Conservation (phyloP, 2,888 invertebrate genomes). For the Hemicrepidius hirtus region DNA sequence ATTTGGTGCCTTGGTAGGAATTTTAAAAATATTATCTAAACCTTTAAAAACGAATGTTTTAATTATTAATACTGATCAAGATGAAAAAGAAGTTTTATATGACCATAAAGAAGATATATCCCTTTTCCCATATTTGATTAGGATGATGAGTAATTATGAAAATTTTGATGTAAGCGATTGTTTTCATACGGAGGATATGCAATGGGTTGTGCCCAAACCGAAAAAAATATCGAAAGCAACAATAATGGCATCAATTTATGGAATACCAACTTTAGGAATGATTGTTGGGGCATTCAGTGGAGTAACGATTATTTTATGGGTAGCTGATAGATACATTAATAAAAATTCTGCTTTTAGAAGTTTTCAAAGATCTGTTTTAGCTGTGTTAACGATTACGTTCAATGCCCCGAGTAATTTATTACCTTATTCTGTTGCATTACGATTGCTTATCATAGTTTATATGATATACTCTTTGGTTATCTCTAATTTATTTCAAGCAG, state of each 20-base stretch:
- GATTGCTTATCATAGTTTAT: background rate
- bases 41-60: too few relatives aligned
- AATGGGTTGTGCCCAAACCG: background rate
- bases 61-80: too few relatives aligned
- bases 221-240: background rate
- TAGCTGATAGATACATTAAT: too few relatives aligned
- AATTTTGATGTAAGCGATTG: background rate
- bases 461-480: background rate
- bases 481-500: background rate
- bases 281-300: background rate
- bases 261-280: background rate
- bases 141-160: too few relatives aligned
- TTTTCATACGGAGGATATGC: background rate
- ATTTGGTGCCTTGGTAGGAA: too few relatives aligned
- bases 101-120: too few relatives aligned
- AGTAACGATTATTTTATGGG: background rate
- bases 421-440: background rate
- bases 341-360: too few relatives aligned
- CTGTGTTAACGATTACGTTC: background rate
- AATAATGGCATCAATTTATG: background rate
- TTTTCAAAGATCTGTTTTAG: too few relatives aligned
- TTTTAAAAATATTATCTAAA: too few relatives aligned
- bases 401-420: background rate
- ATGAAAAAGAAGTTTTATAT: too few relatives aligned
- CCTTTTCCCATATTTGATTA: too few relatives aligned